A percentile compares a stretch with the other conserved stretches of the same genome.
These are phyloP conservation scores for Parnassius mnemosyne DNA, from an alignment of 2,888 invertebrate genomes.

Conservation along the genomic window DNA sequence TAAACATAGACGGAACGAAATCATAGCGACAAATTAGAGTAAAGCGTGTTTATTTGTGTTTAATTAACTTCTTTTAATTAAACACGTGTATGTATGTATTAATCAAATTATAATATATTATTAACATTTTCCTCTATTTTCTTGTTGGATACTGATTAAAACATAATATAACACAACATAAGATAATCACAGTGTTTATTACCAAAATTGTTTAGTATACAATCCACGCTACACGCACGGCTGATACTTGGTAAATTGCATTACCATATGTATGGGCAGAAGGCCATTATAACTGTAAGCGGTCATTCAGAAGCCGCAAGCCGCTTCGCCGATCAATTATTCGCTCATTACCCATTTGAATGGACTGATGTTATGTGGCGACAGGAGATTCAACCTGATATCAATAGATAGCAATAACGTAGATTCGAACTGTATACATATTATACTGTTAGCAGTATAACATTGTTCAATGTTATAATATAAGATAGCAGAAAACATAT, in stretches of 20 bases:
- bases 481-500: no score
- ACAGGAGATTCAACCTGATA: conserved; percentile 15
- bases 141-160: no score
- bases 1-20: no score
- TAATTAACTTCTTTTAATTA: no score
- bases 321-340: conserved; percentile 41
- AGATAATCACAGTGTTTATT: no score
- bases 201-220: conserved; percentile 3
- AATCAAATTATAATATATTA: no score
- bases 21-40: no score
- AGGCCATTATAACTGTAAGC: conserved; percentile 27
- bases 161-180: no score
- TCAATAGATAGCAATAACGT: conserved; percentile 7
- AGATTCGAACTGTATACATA: conserved; percentile 1
- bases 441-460: background rate
- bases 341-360: conserved; percentile 41
- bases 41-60: no score
- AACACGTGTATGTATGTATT: no score
- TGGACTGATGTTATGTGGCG: conserved; percentile 27
- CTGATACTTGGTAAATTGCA: conserved; percentile 30
- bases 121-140: no score
- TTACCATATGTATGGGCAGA: conserved; percentile 31
- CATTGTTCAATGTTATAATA: no score
- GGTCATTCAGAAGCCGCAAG: conserved; percentile 27
- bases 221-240: background rate